Conservation (phyloP, 2,113 vertebrate species). For the Saccopteryx leptura region DNA sequence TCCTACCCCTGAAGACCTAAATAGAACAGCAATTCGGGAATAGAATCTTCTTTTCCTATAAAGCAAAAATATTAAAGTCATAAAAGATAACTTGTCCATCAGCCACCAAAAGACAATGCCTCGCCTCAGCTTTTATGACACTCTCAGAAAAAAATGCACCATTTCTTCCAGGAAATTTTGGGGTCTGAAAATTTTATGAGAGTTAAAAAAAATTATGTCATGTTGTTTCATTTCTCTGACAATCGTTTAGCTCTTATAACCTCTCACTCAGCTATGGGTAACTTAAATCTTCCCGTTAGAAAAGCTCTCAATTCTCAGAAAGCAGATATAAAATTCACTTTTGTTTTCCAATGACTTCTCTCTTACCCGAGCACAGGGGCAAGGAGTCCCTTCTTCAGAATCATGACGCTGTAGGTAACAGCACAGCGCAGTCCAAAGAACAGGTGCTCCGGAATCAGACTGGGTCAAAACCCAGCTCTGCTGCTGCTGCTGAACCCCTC, state of each 20-base stretch:
- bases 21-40: conserved; percentile 82
- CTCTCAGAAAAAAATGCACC: neutral
- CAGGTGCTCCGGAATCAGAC: neutral
- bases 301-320: conserved; percentile 69
- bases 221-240: conserved; percentile 77
- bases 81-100: conserved; percentile 66
- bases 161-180: conserved; percentile 72
- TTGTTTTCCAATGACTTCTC: conserved; percentile 70
- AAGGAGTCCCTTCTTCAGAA: neutral
- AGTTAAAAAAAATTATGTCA: conserved; percentile 66
- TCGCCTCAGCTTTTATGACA: neutral
- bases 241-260: conserved; percentile 51
- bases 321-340: conserved; percentile 47
- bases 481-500: too few species aligned
- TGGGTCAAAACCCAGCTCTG: neutral
- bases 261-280: conserved; percentile 59
- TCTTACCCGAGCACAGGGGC: neutral
- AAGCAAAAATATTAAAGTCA: conserved; percentile 69
- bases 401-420: neutral
- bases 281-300: conserved; percentile 69
- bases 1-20: conserved; percentile 84
- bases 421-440: neutral
- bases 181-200: conserved; percentile 58
- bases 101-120: conserved; percentile 70
- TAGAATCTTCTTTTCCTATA: conserved; percentile 58